Evolutionary conservation across 1,140 invertebrate species (phyloP).

Genomic region (Homalodisca vitripennis): DNA sequence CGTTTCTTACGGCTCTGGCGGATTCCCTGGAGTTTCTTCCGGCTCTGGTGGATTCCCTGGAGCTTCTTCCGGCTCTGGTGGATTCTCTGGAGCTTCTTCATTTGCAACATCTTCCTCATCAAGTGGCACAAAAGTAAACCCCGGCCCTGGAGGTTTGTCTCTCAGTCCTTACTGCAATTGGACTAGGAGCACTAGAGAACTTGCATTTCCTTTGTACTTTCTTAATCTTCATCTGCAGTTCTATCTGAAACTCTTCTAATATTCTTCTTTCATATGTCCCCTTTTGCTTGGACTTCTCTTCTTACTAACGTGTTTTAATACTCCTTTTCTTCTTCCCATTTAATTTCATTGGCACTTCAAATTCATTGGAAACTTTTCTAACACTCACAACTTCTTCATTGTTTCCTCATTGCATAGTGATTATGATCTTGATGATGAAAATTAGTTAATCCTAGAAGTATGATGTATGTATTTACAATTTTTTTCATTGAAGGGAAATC

Average conservation of each 20-base stretch:
- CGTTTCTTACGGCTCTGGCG: too few species aligned
- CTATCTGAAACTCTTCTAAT: neutral
- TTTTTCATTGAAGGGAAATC: too few species aligned
- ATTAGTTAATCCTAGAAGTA: too few species aligned
- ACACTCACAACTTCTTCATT: too few species aligned
- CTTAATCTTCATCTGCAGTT: neutral
- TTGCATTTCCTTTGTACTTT: neutral
- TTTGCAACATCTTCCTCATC: constrained; percentile 26
- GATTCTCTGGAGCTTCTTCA: constrained; percentile 33
- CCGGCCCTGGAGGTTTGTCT: neutral
- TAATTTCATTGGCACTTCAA: too few species aligned
- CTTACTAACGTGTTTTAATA: neutral
- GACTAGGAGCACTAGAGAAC: too few species aligned
- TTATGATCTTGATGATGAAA: too few species aligned
- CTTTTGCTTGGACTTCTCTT: neutral
- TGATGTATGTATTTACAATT: too few species aligned
- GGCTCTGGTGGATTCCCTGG: neutral
- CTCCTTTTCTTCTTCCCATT: too few species aligned
- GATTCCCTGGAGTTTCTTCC: neutral
- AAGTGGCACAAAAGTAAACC: constrained; percentile 3
- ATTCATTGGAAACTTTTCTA: too few species aligned
- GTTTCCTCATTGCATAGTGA: too few species aligned
- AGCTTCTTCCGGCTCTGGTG: neutral
- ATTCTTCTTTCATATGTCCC: neutral
- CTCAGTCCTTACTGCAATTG: too few species aligned